Evolutionary conservation across 2,113 vertebrate species (phyloP).

Genomic region (Daphoenositta chrysoptera): DNA sequence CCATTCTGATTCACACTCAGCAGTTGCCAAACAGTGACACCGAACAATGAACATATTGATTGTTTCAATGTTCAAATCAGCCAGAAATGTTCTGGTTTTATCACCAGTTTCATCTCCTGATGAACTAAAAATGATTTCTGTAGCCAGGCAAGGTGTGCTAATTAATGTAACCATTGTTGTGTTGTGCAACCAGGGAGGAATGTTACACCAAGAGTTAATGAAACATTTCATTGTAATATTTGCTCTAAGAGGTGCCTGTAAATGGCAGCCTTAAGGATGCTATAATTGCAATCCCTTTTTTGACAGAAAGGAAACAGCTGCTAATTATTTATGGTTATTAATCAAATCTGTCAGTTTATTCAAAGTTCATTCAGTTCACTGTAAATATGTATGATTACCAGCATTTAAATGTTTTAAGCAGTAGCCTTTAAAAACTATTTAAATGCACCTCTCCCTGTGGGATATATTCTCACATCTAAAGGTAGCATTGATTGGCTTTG

Average conservation of each 20-base stretch:
- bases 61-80: not conserved
- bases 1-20: not conserved
- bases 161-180: not conserved
- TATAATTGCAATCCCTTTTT: not conserved
- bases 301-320: not conserved
- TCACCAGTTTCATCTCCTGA: not conserved
- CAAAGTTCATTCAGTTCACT: not conserved
- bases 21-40: not conserved
- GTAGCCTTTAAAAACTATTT: not conserved
- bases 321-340: slow-evolving; percentile 27
- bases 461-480: not conserved
- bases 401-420: not conserved
- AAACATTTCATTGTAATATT: not conserved
- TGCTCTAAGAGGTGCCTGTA: not conserved
- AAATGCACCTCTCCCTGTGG: not conserved
- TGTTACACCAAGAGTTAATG: not conserved
- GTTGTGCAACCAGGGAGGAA: not conserved
- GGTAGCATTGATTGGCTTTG: not conserved
- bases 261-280: not conserved
- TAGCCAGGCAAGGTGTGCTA: not conserved
- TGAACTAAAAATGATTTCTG: not conserved
- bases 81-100: not conserved
- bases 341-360: not conserved
- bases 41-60: not conserved
- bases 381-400: not conserved